Evolutionary conservation across 2,888 invertebrate genomes (phyloP), one percentile per base, ranked within the genome.

Genomic region (Venusia cambrica): DNA sequence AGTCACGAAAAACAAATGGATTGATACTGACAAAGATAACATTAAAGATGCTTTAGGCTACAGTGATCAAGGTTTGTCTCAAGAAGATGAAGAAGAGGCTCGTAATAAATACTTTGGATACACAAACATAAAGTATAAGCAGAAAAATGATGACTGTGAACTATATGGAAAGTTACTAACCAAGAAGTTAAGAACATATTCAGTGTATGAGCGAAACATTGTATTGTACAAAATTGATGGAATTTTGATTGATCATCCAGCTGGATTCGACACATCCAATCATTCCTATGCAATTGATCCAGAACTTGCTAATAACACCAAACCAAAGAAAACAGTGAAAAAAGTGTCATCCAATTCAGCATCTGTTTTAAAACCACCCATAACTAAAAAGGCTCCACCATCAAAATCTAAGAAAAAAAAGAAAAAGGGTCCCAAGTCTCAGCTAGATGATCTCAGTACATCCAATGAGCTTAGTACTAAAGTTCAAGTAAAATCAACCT

Each of bases 221-320:
- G 1, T 39, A 4, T 34, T 34, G 30, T 34, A 17, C 11, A 26
- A 34, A 39, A 34, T 39, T 21, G 34, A 34, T 30, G 30, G 25
- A 1, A 20, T 39, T 21, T 11, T 39, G 7, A 21, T 34, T 21
- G 21, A 39, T 13, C 21, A 39, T 11, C 39, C 34, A 21, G 34
- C 39, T 11, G 39, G 39, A 3, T 34, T 39, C 12, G 14, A 34
- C 2, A 30, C 24, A 10, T 17, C 25, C 9, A 11, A 20, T 2
- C 2, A 31, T 14, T 12, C 16, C 11, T 11, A n/a, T 7, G 7
- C 16, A 18, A 19, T n/a, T 11, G 16, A 16, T 13, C 9, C 7
- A 12, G 12, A 27, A 7, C 6, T 8, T n/a, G 2, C n/a, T 16
- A 34, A 6, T 1, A 13, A 27, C 16, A 13, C 3, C 4, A 22